Base-by-base conservation (phyloP, 2,888 invertebrate species). In the Dryobotodes eremita region DNA sequence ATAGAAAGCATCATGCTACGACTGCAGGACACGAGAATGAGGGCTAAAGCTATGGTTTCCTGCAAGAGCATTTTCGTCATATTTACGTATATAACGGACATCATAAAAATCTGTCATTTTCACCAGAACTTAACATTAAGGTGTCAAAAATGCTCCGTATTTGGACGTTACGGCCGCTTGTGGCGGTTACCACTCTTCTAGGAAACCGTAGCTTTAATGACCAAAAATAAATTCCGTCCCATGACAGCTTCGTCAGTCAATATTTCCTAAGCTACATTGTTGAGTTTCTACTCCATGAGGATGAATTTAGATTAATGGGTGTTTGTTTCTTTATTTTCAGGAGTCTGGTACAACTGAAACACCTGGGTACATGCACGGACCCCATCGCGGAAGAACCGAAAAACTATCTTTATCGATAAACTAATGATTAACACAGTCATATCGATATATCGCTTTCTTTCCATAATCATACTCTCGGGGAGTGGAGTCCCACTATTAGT, bases 311-410 rank as follows among this genome's bases (percentile, higher is more conserved):
- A 17, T 64, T 66, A 48, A 72, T 23, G 20, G 3, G 0, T 50
- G 13, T 75, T 66, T 69, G 46, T 71, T 50, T 55, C 80, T 76
- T 85, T 79, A 46, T 79, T 95, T 95, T 7, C 95, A 97, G 97
- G 93, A 98, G 98, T 90, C 95, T 98, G 88, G 98, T 99, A 68
- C 97, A 97, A 86, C 97, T 98, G 93, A 98, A 98, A 92, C 98
- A 98, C 91, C 97, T 98, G 92, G 99, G 99, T 69, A 98, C 98
- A 42, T 99, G 99, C 95, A 98, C 98, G 71, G 98, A 98, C 86
- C 99, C 99, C 4, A 97, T 98, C 73, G 98, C 98, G 87, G 98
- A 98, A 92, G 98, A 98, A 90, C 98, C 98, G 85, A 98, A 98
- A 93, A 99, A 99, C 95, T 99, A 98, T 96, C 97, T 99, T 86